Conservation (phyloP, 2,888 invertebrate species). For the Leptopilina drosophilae region DNA sequence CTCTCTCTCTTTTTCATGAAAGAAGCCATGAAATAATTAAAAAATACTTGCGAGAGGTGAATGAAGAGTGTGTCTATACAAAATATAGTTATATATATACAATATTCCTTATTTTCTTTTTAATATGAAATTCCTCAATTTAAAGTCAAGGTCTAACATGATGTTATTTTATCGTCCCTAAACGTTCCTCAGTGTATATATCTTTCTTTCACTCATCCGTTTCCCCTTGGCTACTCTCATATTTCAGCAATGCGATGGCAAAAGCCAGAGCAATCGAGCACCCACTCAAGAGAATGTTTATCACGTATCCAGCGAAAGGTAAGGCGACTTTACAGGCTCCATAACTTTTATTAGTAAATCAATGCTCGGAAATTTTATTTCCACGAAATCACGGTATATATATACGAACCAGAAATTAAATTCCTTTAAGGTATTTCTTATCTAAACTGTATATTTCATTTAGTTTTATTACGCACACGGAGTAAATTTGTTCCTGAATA, state of each 20-base stretch:
- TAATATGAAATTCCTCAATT: neutral
- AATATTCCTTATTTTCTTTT: neutral
- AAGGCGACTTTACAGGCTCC: slow-evolving; percentile 8
- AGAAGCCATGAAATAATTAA: no score
- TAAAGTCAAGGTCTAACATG: neutral
- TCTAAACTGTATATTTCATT: no score
- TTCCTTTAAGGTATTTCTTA: no score
- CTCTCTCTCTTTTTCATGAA: no score
- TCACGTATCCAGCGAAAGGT: slow-evolving; percentile 25
- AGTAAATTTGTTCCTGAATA: no score
- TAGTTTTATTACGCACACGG: no score
- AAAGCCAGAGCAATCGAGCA: slow-evolving; percentile 32
- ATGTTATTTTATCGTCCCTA: slow-evolving; percentile 22
- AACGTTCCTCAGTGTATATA: slow-evolving; percentile 23
- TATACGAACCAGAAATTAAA: no score
- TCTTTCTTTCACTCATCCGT: slow-evolving; percentile 38
- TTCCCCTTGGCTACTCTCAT: slow-evolving; percentile 25
- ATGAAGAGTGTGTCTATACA: no score
- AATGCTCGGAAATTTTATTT: neutral
- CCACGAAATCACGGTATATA: neutral
- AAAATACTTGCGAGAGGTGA: no score
- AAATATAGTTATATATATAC: neutral
- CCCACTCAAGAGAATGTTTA: slow-evolving; percentile 27
- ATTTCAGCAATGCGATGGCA: slow-evolving; percentile 30
- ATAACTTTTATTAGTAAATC: neutral